These are phyloP conservation scores for Trissolcus japonicus DNA, from an alignment of 2,888 invertebrate species.

Conservation along the genomic window DNA sequence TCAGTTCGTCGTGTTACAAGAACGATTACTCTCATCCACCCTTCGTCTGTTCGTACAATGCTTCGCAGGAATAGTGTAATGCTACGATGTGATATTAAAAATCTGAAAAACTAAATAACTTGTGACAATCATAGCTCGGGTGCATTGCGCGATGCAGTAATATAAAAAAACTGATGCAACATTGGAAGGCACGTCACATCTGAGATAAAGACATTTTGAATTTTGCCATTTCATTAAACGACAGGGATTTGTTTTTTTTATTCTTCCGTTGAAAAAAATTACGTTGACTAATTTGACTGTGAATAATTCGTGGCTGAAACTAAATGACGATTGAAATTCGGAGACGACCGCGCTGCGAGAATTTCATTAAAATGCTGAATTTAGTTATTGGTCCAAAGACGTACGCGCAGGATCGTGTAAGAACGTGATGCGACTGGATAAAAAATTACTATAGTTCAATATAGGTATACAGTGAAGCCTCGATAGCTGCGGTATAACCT, in stretches of 20 bases:
- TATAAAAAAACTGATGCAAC: too few relatives aligned
- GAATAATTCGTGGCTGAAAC: neutral
- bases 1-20: constrained; percentile 31
- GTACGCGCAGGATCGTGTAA: constrained; percentile 68
- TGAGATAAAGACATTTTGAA: too few relatives aligned
- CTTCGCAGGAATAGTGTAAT: constrained; percentile 27
- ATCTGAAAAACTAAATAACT: constrained; percentile 29
- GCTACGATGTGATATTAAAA: constrained; percentile 29
- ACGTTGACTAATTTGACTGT: neutral
- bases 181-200: too few relatives aligned
- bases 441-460: constrained; percentile 46
- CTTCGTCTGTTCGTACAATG: constrained; percentile 17
- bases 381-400: constrained; percentile 69
- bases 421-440: constrained; percentile 64
- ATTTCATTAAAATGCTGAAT: constrained; percentile 75
- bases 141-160: too few relatives aligned
- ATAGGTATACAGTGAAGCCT: constrained; percentile 7
- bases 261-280: neutral
- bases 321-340: constrained; percentile 66
- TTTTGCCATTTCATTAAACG: too few relatives aligned
- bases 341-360: constrained; percentile 65
- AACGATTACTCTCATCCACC: constrained; percentile 34
- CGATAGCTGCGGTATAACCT: too few relatives aligned
- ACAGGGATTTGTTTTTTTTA: too few relatives aligned
- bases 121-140: constrained; percentile 9